Evolutionary conservation across 2,113 vertebrate species (phyloP).

Genomic region (rabbit (Oryctolagus cuniculus)): mOryCun1.1 NC_091440.1:21487501-21488000

Average conservation of each 20-base stretch:
- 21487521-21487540: neutral
- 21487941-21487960: too few species aligned
- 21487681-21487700: neutral
- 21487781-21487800: neutral
- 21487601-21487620: neutral
- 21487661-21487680: neutral
- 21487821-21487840: neutral
- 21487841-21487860: neutral
- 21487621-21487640: neutral
- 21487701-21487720: neutral
- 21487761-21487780: neutral
- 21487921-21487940: too few species aligned
- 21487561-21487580: neutral
- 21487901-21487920: neutral
- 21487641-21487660: neutral
- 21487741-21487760: neutral
- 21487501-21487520: neutral
- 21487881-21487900: neutral
- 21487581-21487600: neutral
- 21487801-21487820: slow-evolving; percentile 7
- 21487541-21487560: neutral
- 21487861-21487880: neutral
- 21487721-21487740: neutral
- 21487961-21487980: too few species aligned
- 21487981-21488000: too few species aligned